Base-by-base conservation (phyloP, 2,888 invertebrate species). In the Anagyrus pseudococci region DNA sequence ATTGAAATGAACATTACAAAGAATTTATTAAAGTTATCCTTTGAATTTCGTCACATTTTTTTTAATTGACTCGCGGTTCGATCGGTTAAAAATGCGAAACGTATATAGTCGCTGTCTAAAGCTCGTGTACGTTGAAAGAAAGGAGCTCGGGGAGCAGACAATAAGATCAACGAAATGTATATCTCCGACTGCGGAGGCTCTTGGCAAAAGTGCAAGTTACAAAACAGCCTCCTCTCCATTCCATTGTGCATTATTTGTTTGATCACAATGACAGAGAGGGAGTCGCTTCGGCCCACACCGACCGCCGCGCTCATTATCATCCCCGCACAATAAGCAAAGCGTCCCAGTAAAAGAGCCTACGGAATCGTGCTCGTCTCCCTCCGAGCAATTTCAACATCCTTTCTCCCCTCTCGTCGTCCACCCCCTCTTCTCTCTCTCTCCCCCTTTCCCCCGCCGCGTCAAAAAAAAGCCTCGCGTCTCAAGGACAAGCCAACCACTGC, bases 211-310 rank as follows among this genome's bases (percentile, higher is more conserved):
- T 13, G 46, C 22, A 46, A 46, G 46, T 23, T 15, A 22, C 22
- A 19, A 7, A 20, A 37, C 15, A n/a, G n/a, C n/a, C n/a, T n/a
- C n/a, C n/a, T n/a, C n/a, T 37, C 6, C n/a, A 10, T 29, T 15
- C 47, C 40, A 59, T 53, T 59, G 53, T 59, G 37, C 26, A 52
- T 58, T 33, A 44, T 44, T 50, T 25, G 29, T 37, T 46, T 22
- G 48, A 26, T 48, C 22, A 54, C 41, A 60, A 54, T 29, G 54
- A 54, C 48, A 43, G n/a, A n/a, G n/a, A n/a, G n/a, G n/a, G n/a
- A n/a, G 47, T 22, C 47, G 19, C 53, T 40, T n/a, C 43, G 19
- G 15, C 22, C 4, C n/a, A 17, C 26, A 37, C 25, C 37, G 40
- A n/a, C n/a, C n/a, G n/a, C n/a, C 23, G 8, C 25, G 15, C 33